Conservation (phyloP, 1,140 invertebrate genomes). For the Cyclargus thomasi region DNA sequence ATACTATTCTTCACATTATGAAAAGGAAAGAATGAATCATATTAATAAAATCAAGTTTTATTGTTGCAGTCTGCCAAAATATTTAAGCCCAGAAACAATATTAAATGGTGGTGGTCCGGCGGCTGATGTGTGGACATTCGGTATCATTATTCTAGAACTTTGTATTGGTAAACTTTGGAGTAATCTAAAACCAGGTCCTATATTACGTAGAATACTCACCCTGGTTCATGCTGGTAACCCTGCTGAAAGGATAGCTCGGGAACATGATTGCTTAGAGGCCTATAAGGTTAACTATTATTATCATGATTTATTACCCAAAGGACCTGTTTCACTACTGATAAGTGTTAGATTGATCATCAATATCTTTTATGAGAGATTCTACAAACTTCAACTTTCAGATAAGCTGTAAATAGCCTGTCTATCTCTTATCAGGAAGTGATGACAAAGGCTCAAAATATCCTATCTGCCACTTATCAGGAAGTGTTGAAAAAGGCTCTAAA, state of each 20-base stretch:
- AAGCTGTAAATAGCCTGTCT: too few relatives aligned
- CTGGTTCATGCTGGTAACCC: slow-evolving; percentile 79
- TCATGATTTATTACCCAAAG: too few relatives aligned
- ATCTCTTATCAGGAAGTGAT: too few relatives aligned
- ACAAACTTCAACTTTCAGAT: too few relatives aligned
- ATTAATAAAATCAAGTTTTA: not conserved
- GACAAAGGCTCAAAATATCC: too few relatives aligned
- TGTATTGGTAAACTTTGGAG: slow-evolving; percentile 82
- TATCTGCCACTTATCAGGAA: too few relatives aligned
- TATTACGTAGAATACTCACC: slow-evolving; percentile 84
- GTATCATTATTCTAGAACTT: slow-evolving; percentile 89
- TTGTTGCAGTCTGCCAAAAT: slow-evolving; percentile 77
- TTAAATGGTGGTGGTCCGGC: slow-evolving; percentile 80
- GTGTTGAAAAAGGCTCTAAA: too few relatives aligned
- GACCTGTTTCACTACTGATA: not conserved
- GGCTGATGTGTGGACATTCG: slow-evolving; percentile 94
- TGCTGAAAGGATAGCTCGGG: slow-evolving; percentile 84
- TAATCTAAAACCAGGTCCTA: slow-evolving; percentile 82
- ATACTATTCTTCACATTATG: not conserved
- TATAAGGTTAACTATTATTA: slow-evolving; percentile 83
- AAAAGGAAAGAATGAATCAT: not conserved
- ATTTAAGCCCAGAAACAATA: slow-evolving; percentile 91
- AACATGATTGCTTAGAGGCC: slow-evolving; percentile 81
- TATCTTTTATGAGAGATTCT: too few relatives aligned
- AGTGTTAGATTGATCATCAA: too few relatives aligned